Percentiles rank a stretch among this genome's conserved stretches.
phyloP scores from a whole-genome alignment of 1,140 invertebrate species.

The Melanaphis sacchari region DNA sequence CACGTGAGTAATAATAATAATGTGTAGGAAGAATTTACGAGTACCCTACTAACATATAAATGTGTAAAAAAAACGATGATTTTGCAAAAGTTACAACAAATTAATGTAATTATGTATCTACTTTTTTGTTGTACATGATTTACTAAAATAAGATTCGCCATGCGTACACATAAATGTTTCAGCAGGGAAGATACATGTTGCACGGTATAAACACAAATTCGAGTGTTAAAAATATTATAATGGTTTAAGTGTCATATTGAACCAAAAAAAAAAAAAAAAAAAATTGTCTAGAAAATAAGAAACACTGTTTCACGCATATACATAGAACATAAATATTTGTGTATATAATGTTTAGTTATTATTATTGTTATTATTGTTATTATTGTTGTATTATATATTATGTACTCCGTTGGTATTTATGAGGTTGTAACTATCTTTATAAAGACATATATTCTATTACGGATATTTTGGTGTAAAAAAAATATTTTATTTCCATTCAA shows the following conservation, averaged over 20 bases:
- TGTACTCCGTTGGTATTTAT: background rate
- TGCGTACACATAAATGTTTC: background rate
- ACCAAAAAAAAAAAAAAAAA: background rate
- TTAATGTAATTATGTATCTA: constrained; percentile 16
- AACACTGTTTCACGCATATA: background rate
- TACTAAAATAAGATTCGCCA: background rate
- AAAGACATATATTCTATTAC: background rate
- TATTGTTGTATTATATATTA: background rate
- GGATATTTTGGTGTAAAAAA: background rate
- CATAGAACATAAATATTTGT: background rate
- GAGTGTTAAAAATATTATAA: background rate
- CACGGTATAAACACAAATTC: background rate
- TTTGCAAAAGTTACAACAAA: background rate
- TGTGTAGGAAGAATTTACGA: background rate
- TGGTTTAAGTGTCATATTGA: background rate
- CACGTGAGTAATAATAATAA: background rate
- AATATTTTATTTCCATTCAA: background rate
- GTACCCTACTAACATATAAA: background rate
- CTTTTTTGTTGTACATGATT: background rate
- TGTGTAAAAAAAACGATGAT: background rate
- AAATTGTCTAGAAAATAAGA: background rate
- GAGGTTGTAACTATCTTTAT: background rate
- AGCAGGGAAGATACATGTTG: background rate
- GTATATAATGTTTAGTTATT: background rate
- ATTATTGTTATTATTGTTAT: background rate